Base-by-base conservation (phyloP, 2,888 invertebrate genomes). In the Dryococelus australis region DNA sequence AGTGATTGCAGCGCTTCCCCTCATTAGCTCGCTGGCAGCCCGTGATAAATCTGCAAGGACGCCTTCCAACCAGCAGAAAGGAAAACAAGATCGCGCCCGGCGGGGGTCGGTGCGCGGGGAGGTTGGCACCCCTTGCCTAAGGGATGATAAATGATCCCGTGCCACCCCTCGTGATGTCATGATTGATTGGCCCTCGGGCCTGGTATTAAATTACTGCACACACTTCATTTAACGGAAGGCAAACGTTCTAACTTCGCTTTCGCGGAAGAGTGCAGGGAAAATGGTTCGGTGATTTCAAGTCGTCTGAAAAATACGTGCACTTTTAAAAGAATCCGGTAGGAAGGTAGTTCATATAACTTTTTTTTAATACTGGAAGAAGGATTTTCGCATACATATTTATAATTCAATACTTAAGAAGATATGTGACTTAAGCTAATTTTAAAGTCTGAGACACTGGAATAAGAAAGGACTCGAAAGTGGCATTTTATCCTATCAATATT, bases 191-290 rank as follows among this genome's bases (percentile, higher is more conserved):
- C 65, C 24, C 65, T 65, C 65, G 65, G 65, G 10, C 10, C 20
- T 24, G 65, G 65, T 65, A 65, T 65, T 65, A 65, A 65, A 65
- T 65, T 65, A 65, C 65, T 65, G 65, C 65, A 20, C 65, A 65
- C 65, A 65, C 65, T 65, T 65, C 5, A 65, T 65, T 65, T 65
- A 65, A 65, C 65, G 65, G 65, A 65, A 65, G 24, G 24, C 65
- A 65, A 65, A 65, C 65, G 65, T 65, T 65, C 16, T 65, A 65
- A 65, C 65, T 16, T 24, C 65, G 65, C 65, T 5, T 65, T 16
- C 16, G 5, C 65, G 47, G 24, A n/a, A 65, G 65, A 20, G 65
- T 65, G 65, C 65, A 47, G 65, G 20, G 65, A 65, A 65, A 65
- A 8, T 65, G 65, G 16, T 16, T 65, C 65, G 16, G 16, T 16